Base-by-base conservation (phyloP, 2,888 invertebrate species). In the Xylocampa areola region DNA sequence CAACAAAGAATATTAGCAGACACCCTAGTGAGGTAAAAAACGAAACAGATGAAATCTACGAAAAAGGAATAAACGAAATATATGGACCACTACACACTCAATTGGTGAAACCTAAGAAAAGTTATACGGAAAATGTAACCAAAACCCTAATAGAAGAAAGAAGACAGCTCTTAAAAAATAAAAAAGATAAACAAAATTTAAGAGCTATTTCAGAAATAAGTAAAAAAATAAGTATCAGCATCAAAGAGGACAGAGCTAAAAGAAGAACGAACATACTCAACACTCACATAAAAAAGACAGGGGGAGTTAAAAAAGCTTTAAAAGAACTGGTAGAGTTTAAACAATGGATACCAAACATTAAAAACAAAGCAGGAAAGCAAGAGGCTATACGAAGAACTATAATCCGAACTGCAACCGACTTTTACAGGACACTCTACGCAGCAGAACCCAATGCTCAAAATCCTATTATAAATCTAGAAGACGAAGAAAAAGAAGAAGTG, bases 121-220 rank as follows among this genome's bases (percentile, higher is more conserved):
- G 8, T 14, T 29, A 36, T 14, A 37, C 13, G 11, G 36, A 47
- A 36, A 48, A 48, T 7, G 48, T 37, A 19, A 48, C 48, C 6
- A 19, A 48, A 48, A 37, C 30, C n/a, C 14, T 48, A 48, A 48
- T 37, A 21, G 37, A 39, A 37, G 23, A 49, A 23, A 49, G 47
- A 37, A 48, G 23, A 16, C 10, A 13, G 16, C 37, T 49, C 10
- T 37, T 39, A 21, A 23, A 39, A 39, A 27, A 1, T 27, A 17
- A 36, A 37, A 49, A 39, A 49, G 23, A 39, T 6, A 39, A 49
- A 39, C 4, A 39, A n/a, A 37, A 13, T 16, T 8, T 25, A 40
- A 40, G 10, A 23, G 37, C n/a, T 5, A 37, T 37, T 6, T 21
- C 37, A 16, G 11, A 40, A 27, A 13, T 40, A 40, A 40, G 14